Base-by-base conservation (phyloP, 2,888 invertebrate species). In the Cataglyphis livida region DNA sequence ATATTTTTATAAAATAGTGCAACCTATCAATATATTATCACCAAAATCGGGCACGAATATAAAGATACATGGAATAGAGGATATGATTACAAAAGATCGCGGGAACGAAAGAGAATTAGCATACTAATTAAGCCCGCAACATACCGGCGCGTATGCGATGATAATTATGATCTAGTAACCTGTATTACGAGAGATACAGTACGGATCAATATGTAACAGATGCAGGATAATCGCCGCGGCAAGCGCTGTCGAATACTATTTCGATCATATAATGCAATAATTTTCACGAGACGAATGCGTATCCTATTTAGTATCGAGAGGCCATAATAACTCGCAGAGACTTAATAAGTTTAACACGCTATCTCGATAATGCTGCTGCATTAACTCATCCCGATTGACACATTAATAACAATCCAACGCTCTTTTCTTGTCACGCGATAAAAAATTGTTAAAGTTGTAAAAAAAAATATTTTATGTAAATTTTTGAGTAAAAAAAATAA, bases 101-200 rank as follows among this genome's bases (percentile, higher is more conserved):
- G 84, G 66, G 48, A 78, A 70, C 62, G 54, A 21, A 71, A 59
- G 76, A 83, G 83, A 85, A 83, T 83, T 83, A 81, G 83, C 83
- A 81, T 83, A 83, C 81, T 84, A 84, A 85, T 85, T 68, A 83
- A 85, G 75, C 32, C 48, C 12, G 65, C n/a, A 61, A 65, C 76
- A 48, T 70, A 48, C 51, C 28, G 68, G 54, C 64, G 57, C 57
- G 35, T 68, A 66, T 41, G 48, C 73, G 65, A 85, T 79, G 82
- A 84, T 84, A 79, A 85, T 85, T 81, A 84, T 66, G 68, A 84
- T 76, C 81, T 66, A 81, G 44, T 85, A 85, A 81, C 68, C 76
- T 62, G 76, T 54, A 66, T 41, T 64, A 54, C 38, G 70, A 57
- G 44, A 64, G 51, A 51, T 48, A 68, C 61, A 61, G 62, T 15